Evolutionary conservation across 2,888 invertebrate genomes (phyloP), one percentile per base, ranked within the genome.

Genomic region (Allygus modestus): DNA sequence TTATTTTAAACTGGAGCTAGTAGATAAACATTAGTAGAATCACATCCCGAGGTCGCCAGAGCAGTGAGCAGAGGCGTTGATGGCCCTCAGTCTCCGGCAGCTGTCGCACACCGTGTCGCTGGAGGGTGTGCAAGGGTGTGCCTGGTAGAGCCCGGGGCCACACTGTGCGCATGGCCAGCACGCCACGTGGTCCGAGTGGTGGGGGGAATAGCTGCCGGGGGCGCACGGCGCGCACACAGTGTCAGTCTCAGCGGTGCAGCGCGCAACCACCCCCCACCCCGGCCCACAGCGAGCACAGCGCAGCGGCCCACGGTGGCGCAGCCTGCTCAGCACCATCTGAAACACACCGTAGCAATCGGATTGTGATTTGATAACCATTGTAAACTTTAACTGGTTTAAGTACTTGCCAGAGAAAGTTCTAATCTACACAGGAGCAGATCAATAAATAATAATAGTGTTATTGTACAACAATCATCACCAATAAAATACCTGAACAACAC

Each of bases 101-200:
- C 84, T 84, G 61, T 84, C 84, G 26, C 84, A 84, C 26, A 84
- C 71, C 15, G 84, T 84, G 54, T 84, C 84, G 7, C 33, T 41
- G n/a, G 37, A 23, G 2, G 69, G 28, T 28, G 65, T 79, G 71
- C 84, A 84, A 20, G 71, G 20, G 46, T 54, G 84, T 7, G 84
- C 79, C 17, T 43, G 69, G 37, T 84, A 84, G 31, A 84, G 46
- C n/a, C 84, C 84, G 23, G 33, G 79, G 31, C 84, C 71, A 33
- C 84, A 84, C 0, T 37, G 69, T 23, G 84, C 79, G 20, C 84
- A 84, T 23, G 54, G 65, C 84, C 84, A 84, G 33, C 84, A 84
- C 23, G 81, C 43, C 12, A 71, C 81, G 5, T 23, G 69, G 54
- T 84, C 81, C 11, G 84, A 84, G 61, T 84, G 84, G 41, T 84